Evolutionary conservation across 2,888 invertebrate species (phyloP), one percentile per base, ranked within the genome.

Genomic region (Quadriops clusia): DNA sequence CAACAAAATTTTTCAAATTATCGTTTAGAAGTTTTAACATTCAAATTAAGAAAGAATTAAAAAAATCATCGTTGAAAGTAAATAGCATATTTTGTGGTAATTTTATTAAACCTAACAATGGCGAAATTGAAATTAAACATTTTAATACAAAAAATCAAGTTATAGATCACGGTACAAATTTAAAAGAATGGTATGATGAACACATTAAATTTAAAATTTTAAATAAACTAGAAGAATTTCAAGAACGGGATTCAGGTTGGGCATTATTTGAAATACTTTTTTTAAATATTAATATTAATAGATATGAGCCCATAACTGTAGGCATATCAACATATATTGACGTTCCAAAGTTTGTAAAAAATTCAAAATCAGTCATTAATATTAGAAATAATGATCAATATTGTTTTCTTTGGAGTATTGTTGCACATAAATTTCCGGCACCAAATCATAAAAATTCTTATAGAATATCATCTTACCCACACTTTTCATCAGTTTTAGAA

Each of bases 191-290:
- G 38, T 42, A 39, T 25, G 11, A 35, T 4, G 32, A 40, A 6
- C 23, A 39, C 17, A 25, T 42, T 12, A 23, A 13, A 11, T 20
- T 34, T 9, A 24, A 26, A 16, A 17, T 41, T 11, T 34, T 40
- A 15, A 25, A 10, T 6, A 38, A 44, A 36, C 28, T 44, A 12
- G 42, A 42, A 32, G 41, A 45, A 16, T 43, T 45, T 30, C 36
- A 43, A 24, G 38, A 43, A 15, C 30, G 36, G n/a, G 44, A 44
- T 27, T 43, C 40, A 3, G 42, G 42, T 2, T 46, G 43, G 43
- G 23, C 32, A 10, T 32, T 45, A 18, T 9, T 16, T n/a, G 38
- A 44, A 29, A 44, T 36, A 28, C 17, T 39, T 14, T 17, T 30
- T 28, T 29, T 37, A 16, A 28, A 32, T 26, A 28, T 37, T 9